Conservation (phyloP, 2,113 vertebrate species). For the Cyanocitta stelleri region DNA sequence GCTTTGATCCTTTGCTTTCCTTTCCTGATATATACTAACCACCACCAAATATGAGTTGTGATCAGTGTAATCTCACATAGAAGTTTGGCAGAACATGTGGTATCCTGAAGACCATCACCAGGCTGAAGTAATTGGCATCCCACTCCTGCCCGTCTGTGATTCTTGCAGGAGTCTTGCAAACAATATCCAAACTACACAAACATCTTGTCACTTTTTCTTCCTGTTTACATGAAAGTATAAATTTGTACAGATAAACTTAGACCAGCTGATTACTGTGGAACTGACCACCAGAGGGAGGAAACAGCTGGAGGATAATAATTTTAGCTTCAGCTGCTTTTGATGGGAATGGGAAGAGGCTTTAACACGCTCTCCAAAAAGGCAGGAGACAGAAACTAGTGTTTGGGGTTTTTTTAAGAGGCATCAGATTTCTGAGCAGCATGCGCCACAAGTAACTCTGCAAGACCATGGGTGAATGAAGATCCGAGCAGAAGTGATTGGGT, state of each 20-base stretch:
- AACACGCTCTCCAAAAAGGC: neutral
- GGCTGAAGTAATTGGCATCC: neutral
- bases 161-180: neutral
- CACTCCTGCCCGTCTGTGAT: neutral
- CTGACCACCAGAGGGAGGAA: neutral
- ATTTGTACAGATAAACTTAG: constrained; percentile 13
- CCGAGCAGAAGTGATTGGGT: neutral
- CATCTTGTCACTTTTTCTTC: neutral
- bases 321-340: neutral
- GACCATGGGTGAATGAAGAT: neutral
- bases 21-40: neutral
- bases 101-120: neutral
- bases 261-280: neutral
- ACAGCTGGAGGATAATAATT: neutral
- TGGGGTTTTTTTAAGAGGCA: neutral
- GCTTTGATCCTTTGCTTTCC: neutral
- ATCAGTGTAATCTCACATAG: neutral
- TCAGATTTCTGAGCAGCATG: neutral
- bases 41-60: neutral
- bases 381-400: neutral
- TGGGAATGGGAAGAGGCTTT: neutral
- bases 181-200: neutral
- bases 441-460: accelerated
- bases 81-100: neutral
- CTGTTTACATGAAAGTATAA: neutral